A percentile compares a stretch with the other conserved stretches of the same genome.
Evolutionary conservation across 2,888 invertebrate genomes (phyloP).

Genomic region (Ommatoiulus sabulosus): DNA sequence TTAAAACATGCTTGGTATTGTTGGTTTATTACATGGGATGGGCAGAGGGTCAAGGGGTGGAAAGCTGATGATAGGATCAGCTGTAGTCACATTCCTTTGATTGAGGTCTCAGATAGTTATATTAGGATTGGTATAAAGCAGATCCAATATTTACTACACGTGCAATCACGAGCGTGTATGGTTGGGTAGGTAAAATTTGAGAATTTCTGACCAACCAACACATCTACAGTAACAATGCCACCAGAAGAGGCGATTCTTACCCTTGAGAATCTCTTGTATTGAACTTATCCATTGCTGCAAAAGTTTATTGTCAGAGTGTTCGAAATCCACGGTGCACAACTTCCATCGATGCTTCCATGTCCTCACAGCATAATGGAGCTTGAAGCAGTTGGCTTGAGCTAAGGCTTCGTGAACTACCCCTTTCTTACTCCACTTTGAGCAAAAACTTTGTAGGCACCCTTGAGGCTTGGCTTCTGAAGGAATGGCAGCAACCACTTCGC

Average conservation of each 20-base stretch:
- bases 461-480: slow-evolving; percentile 22
- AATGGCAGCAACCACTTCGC: slow-evolving; percentile 33
- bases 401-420: slow-evolving; percentile 40
- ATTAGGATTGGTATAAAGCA: too few relatives aligned
- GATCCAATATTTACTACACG: too few relatives aligned
- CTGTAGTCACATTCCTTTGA: too few relatives aligned
- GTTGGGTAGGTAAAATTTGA: too few relatives aligned
- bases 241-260: neutral
- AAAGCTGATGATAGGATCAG: too few relatives aligned
- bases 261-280: slow-evolving; percentile 45
- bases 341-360: slow-evolving; percentile 65
- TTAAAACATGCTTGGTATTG: too few relatives aligned
- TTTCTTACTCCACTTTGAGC: slow-evolving; percentile 51
- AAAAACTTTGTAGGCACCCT: slow-evolving; percentile 45
- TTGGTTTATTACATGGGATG: too few relatives aligned
- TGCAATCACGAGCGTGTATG: too few relatives aligned
- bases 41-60: too few relatives aligned
- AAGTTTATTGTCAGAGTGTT: slow-evolving; percentile 17
- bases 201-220: too few relatives aligned
- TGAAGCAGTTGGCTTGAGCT: slow-evolving; percentile 62
- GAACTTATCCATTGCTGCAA: slow-evolving; percentile 49
- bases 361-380: slow-evolving; percentile 63
- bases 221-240: too few relatives aligned
- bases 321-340: slow-evolving; percentile 60
- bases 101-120: too few relatives aligned